Evolutionary conservation across 92 coral and sea anemone genomes (phyloP).

Genomic region (Zoanthus sociatus): DNA sequence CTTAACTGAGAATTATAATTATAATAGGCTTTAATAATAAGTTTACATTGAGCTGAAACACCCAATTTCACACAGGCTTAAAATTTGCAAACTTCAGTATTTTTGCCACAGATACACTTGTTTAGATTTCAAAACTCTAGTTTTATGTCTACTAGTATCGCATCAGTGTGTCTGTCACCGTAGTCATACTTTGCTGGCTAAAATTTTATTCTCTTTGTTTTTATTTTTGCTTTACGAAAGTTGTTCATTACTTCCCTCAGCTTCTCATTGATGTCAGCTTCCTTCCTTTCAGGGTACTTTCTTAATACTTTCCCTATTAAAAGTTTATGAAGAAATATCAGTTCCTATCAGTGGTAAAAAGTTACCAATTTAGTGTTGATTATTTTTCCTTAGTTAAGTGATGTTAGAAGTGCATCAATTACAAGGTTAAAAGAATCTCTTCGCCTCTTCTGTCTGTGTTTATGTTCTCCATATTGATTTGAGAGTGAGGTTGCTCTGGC

Average conservation of each 20-base stretch:
- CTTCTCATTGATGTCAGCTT: conserved; percentile 2
- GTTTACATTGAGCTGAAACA: not conserved
- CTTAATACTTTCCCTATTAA: not conserved
- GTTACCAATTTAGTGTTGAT: conserved; percentile 3
- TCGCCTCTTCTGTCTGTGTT: too few relatives aligned
- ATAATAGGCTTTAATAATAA: too few relatives aligned
- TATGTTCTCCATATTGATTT: too few relatives aligned
- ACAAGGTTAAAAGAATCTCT: too few relatives aligned
- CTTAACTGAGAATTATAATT: not conserved
- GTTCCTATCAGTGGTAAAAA: not conserved
- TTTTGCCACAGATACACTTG: not conserved
- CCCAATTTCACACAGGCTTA: not conserved
- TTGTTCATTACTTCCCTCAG: conserved; percentile 15
- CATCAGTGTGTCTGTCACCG: not conserved
- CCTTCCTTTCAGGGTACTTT: not conserved
- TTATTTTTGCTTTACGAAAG: not conserved
- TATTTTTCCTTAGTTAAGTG: too few relatives aligned
- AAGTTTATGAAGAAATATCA: not conserved
- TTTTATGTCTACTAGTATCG: conserved; percentile 2
- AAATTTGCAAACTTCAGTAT: not conserved
- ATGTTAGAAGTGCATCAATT: too few relatives aligned
- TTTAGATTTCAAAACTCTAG: conserved; percentile 5
- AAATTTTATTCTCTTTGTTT: not conserved
- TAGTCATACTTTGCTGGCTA: not conserved
- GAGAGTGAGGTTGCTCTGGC: too few relatives aligned